A percentile compares a stretch with the other conserved stretches of the same genome.
Evolutionary conservation across 2,888 invertebrate genomes (phyloP).

Genomic region (Chaitophorus viminalis): DNA sequence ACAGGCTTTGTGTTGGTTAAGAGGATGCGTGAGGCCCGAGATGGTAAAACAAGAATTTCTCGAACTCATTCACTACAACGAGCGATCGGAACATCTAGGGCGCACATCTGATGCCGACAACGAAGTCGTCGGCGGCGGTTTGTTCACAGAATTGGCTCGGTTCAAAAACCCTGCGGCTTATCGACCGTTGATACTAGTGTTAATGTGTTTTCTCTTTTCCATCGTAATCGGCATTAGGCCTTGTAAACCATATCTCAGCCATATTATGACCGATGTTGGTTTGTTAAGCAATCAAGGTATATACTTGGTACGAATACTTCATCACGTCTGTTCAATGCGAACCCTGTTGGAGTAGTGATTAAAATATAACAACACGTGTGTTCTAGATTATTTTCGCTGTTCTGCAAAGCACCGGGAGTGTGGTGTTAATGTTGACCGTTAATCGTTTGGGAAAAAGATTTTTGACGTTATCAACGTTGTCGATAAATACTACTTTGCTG

Average conservation of each 20-base stretch:
- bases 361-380: background rate
- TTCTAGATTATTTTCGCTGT: background rate
- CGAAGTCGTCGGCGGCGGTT: background rate
- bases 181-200: slow-evolving; percentile 10
- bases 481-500: slow-evolving; percentile 41
- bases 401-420: slow-evolving; percentile 52
- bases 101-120: too few relatives aligned
- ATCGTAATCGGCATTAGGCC: background rate
- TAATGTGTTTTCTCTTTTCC: slow-evolving; percentile 28
- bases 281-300: background rate
- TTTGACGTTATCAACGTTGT: slow-evolving; percentile 59
- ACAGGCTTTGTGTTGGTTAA: slow-evolving; percentile 70
- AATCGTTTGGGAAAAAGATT: slow-evolving; percentile 62
- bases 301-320: background rate
- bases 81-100: slow-evolving; percentile 68
- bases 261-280: slow-evolving; percentile 7
- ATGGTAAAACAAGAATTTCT: slow-evolving; percentile 70
- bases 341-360: background rate
- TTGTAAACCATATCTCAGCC: background rate
- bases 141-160: background rate
- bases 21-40: slow-evolving; percentile 71
- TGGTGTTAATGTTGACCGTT: slow-evolving; percentile 48
- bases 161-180: slow-evolving; percentile 16
- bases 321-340: background rate
- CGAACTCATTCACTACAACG: slow-evolving; percentile 70